Base-by-base conservation (phyloP, 2,888 invertebrate genomes). In the Lacanobia oleracea region DNA sequence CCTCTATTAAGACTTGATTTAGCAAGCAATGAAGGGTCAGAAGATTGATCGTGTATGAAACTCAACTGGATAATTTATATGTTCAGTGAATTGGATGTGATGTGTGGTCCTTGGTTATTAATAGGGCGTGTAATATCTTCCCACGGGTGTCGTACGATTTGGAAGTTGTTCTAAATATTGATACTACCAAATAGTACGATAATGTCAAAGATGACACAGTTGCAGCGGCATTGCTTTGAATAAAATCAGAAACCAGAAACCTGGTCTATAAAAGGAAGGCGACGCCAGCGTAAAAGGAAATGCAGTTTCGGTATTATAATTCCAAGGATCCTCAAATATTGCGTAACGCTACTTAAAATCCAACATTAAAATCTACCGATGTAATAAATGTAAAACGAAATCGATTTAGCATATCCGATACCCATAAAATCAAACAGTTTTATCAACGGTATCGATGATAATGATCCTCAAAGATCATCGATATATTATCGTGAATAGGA, bases 1-100 rank as follows among this genome's bases (percentile, higher is more conserved):
- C 56, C n/a, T 77, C 72, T 48, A 79, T 83, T 68, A 80, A 68
- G 62, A 77, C 79, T 79, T 86, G 84, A 86, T 85, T 84, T 78
- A 66, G 62, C 67, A 69, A 65, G 60, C 64, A 61, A 68, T 50
- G 60, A 83, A 78, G 82, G 78, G 86, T 84, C 79, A 74, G 48
- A 21, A 72, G 81, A 85, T 84, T 85, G 84, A 84, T 85, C 56
- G 69, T 48, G 60, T 69, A 67, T 50, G 70, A 75, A 82, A 65
- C 75, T 53, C 70, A 78, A 82, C 53, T 82, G 40, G 56, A 56
- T 75, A 68, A 82, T 79, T 82, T 80, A 80, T 82, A 64, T 50
- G n/a, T 57, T 64, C 60, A 61, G 43, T 64, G 45, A 80, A 78
- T 81, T 80, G 69, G 21, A 65, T 50, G 61, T 63, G 57, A 59